These are phyloP conservation scores for Atherinosoma microstoma DNA, from an alignment of 2,797 vertebrate species.

Conservation along the genomic window DNA sequence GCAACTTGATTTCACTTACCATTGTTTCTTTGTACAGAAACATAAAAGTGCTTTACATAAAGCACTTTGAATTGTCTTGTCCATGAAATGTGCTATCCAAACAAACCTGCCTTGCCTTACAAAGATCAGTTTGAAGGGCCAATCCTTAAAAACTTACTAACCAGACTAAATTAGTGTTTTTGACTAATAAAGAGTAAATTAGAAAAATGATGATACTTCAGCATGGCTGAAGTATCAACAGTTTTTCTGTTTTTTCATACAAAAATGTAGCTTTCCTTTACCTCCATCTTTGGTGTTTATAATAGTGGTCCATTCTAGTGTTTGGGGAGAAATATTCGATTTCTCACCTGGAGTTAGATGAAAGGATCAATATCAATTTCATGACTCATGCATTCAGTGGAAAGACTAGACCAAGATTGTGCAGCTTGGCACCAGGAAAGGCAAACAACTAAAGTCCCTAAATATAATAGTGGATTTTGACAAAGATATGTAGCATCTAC, in stretches of 20 bases:
- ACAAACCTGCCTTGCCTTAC: too few relatives aligned
- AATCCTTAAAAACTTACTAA: background rate
- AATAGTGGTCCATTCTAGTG: too few relatives aligned
- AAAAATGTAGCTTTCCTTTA: background rate
- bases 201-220: too few relatives aligned
- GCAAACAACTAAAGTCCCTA: background rate
- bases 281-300: background rate
- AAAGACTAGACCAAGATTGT: background rate
- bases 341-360: conserved; percentile 6
- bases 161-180: background rate
- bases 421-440: background rate
- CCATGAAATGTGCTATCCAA: too few relatives aligned
- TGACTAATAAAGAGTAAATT: background rate
- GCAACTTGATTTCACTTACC: background rate
- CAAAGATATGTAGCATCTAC: background rate
- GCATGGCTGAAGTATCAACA: background rate
- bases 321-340: background rate
- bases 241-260: background rate
- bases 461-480: background rate
- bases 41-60: too few relatives aligned
- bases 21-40: background rate
- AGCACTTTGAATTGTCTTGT: too few relatives aligned
- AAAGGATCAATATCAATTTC: conserved; percentile 6
- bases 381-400: conserved; percentile 5
- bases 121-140: background rate